Base-by-base conservation (phyloP, 2,113 vertebrate genomes). In the Tachycineta bicolor region DNA sequence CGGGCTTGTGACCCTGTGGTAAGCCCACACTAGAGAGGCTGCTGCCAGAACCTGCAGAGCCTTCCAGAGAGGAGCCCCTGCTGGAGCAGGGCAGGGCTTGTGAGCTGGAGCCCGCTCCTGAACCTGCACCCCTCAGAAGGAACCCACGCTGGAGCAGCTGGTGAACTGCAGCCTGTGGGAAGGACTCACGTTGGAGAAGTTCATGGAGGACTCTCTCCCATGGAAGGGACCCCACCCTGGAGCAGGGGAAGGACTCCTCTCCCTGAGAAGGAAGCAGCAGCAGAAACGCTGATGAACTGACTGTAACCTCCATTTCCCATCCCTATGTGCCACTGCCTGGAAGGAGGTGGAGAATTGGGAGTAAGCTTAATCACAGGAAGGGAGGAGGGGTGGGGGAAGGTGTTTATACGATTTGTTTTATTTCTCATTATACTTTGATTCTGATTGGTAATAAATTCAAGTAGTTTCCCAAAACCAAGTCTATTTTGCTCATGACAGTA, bases 111-210 rank as follows among this genome's bases (percentile, higher is more conserved):
- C 33, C 12, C 0, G 0, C 39, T 39, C 60, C 37, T 53, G 23
- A 60, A 68, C 41, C 13, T 53, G 60, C 13, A 15, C 9, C 20
- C 69, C 28, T 11, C 11, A 14, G 19, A 17, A 39, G 39, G 60
- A 50, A 10, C 46, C 24, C 53, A n/a, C 0, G 0, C 39, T 60
- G 62, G 14, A 75, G 59, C 34, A 74, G 13, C 10, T 53, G 14
- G 16, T 39, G 47, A 53, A 1, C 69, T 53, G 28, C 46, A 67
- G 33, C 69, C 60, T 0, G 0, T 39, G 69, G 44, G 69, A 46
- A 39, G 46, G 15, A 52, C 13, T 52, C 12, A 2, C 22, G 11
- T 8, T 82, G 60, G 19, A 46, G 12, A 46, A 25, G 24, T 53
- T 53, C 6, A 7, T 41, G 69, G 13, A 82, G 62, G 23, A 47